Percentiles rank a stretch among this genome's conserved stretches.
Conservation (phyloP, 2,797 vertebrate species). For the Potorous gilbertii region DNA sequence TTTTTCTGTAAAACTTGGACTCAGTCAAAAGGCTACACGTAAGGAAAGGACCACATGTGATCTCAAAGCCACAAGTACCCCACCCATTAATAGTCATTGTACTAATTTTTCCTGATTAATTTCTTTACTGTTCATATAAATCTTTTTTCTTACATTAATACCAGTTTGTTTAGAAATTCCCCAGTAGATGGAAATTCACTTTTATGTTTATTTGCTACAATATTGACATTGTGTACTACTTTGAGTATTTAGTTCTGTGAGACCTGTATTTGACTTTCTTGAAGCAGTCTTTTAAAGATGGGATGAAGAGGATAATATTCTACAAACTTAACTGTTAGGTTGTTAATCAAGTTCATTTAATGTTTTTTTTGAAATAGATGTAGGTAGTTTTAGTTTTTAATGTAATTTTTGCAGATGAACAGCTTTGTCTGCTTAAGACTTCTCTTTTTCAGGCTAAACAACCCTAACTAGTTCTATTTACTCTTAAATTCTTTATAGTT, state of each 20-base stretch:
- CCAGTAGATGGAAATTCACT: background rate
- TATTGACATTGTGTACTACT: background rate
- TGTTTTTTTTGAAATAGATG: background rate
- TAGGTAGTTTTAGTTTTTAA: background rate
- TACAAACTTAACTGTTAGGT: background rate
- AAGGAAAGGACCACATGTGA: too few relatives aligned
- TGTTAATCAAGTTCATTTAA: background rate
- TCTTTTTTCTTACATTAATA: background rate
- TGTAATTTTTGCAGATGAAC: background rate
- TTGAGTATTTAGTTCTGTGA: background rate
- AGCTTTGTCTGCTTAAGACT: background rate
- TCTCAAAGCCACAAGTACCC: too few relatives aligned
- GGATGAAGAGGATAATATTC: background rate
- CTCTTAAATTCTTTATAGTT: background rate
- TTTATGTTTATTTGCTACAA: background rate
- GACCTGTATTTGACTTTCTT: background rate
- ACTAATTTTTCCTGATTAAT: background rate
- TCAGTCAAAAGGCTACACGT: too few relatives aligned
- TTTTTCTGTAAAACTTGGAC: too few relatives aligned
- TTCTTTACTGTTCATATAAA: background rate
- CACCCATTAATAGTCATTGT: background rate
- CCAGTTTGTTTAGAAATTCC: background rate
- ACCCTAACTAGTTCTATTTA: background rate
- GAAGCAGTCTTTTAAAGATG: background rate
- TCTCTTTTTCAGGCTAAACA: background rate